These are phyloP conservation scores for Aleiodes leptofemur DNA, from an alignment of 2,888 invertebrate genomes.

Conservation along the genomic window DNA sequence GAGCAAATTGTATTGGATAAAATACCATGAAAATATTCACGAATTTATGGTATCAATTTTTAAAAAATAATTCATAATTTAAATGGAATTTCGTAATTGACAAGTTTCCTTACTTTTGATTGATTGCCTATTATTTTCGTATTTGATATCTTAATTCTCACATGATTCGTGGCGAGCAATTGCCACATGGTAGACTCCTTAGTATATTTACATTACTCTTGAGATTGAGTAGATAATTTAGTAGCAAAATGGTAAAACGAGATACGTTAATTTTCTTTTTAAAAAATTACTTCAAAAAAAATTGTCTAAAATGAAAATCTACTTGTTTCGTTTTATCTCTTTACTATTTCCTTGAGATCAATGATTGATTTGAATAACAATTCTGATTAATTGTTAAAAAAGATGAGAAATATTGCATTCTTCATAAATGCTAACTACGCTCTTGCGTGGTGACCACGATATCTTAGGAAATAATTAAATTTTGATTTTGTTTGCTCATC, in stretches of 20 bases:
- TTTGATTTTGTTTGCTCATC: constrained; percentile 39
- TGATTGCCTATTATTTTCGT: too few species aligned
- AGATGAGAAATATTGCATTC: not conserved
- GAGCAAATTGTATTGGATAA: constrained; percentile 17
- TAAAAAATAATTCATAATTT: not conserved
- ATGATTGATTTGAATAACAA: not conserved
- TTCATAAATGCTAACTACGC: constrained; percentile 1
- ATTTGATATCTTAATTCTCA: too few species aligned
- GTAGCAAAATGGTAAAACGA: too few species aligned
- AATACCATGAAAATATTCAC: constrained; percentile 5
- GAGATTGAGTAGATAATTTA: too few species aligned
- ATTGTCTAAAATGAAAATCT: too few species aligned
- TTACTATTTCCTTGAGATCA: not conserved
- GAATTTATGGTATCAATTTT: not conserved
- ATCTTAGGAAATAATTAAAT: constrained; percentile 41
- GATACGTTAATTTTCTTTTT: too few species aligned
- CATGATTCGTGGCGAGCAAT: too few species aligned
- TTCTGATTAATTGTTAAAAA: not conserved
- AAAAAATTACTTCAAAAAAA: too few species aligned
- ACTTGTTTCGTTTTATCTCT: too few species aligned
- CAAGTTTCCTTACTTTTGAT: not conserved
- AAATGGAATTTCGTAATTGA: not conserved
- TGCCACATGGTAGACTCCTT: too few species aligned
- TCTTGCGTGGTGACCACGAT: constrained; percentile 28
- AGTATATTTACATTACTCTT: too few species aligned